Evolutionary conservation across 2,888 invertebrate species (phyloP), one percentile per base, ranked within the genome.

Genomic region (Bruchidius siliquastri): DNA sequence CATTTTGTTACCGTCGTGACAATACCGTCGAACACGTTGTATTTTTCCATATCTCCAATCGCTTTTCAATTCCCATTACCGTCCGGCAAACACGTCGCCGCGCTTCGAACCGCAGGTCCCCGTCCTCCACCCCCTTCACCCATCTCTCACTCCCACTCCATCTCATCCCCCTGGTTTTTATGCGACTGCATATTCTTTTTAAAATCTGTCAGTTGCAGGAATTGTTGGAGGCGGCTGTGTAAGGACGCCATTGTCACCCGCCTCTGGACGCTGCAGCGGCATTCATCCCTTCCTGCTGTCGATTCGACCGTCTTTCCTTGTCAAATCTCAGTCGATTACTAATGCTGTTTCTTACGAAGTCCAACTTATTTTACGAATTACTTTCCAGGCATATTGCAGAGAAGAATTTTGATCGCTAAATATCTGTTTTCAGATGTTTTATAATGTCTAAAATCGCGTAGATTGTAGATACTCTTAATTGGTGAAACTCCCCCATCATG

Each of bases 201-300:
- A 84, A 83, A 84, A 84, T 83, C 85, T 85, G 86, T 86, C 86
- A 86, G 83, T 85, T 80, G 84, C 86, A 86, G 82, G 82, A 79
- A 49, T 49, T 49, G 49, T 49, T 13, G 49, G 3, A 8, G 49
- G 49, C 49, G 49, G 49, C 49, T 13, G 49, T 49, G 49, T 49
- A 49, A 49, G 49, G 49, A 49, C 49, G 49, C 49, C 18, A 49
- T 49, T 49, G 49, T 49, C 49, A 49, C 49, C 49, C 49, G 49
- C 49, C 49, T 49, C 49, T 49, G 49, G 49, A 49, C 49, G 49
- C 8, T 49, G 8, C 49, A 13, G 8, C 49, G 18, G 26, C 26
- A 49, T 49, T 49, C 49, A 49, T 8, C 49, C 10, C 6, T 49
- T 49, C 49, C 6, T 4, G 1, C 49, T 1, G 3, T 18, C 49